Evolutionary conservation across 2,888 invertebrate genomes (phyloP).

Genomic region (Podotricha telesiphe): DNA sequence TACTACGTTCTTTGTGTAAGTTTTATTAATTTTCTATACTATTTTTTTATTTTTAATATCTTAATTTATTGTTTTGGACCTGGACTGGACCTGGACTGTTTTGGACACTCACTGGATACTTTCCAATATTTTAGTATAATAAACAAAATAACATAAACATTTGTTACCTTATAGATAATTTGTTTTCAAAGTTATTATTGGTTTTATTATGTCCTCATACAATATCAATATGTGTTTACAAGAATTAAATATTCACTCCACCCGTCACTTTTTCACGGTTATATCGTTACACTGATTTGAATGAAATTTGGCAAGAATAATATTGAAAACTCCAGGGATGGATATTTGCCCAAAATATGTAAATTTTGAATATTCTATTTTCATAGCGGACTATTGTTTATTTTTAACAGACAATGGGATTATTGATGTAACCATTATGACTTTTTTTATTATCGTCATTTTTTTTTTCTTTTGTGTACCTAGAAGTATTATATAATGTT

Average conservation of each 20-base stretch:
- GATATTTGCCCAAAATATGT: neutral
- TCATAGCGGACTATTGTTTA: neutral
- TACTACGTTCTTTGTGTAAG: conserved; percentile 52
- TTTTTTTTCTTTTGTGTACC: too few species aligned
- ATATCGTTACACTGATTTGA: neutral
- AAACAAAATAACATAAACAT: too few species aligned
- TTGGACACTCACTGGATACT: too few species aligned
- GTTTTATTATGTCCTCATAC: neutral
- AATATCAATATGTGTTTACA: neutral
- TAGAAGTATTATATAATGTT: too few species aligned
- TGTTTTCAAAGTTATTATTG: too few species aligned
- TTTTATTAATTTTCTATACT: conserved; percentile 50
- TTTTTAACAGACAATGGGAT: neutral
- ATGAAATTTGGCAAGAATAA: conserved; percentile 5
- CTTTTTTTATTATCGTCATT: too few species aligned
- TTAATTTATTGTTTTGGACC: neutral
- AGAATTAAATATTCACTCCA: conserved; percentile 6
- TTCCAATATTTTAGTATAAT: too few species aligned
- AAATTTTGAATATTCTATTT: conserved; percentile 2
- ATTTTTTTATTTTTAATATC: neutral
- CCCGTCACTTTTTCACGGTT: neutral
- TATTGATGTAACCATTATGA: too few species aligned
- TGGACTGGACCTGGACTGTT: too few species aligned
- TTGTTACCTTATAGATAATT: too few species aligned
- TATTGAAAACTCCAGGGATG: neutral